Conservation (phyloP, 2,888 invertebrate genomes). For the Synergus itoensis region DNA sequence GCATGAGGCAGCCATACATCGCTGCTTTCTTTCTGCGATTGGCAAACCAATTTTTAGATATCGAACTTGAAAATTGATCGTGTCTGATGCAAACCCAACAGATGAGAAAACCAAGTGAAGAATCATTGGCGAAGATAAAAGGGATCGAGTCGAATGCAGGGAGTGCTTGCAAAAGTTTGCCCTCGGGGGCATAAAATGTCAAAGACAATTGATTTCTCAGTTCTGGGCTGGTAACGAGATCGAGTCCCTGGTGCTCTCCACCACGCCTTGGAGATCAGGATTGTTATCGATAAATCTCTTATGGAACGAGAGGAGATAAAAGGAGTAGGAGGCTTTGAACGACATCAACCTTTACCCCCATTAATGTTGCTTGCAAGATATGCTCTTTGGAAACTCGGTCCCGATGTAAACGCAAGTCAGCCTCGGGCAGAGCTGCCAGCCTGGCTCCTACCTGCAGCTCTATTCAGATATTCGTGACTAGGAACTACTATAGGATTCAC, state of each 20-base stretch:
- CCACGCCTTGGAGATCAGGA: slow-evolving; percentile 21
- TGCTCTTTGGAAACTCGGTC: slow-evolving; percentile 31
- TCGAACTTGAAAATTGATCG: neutral
- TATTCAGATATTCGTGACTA: slow-evolving; percentile 75
- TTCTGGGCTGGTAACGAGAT: slow-evolving; percentile 25
- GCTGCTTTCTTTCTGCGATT: neutral
- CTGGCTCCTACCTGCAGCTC: slow-evolving; percentile 53
- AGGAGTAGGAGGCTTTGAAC: slow-evolving; percentile 26
- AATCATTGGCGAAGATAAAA: neutral
- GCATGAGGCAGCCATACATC: neutral
- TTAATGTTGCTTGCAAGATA: slow-evolving; percentile 26
- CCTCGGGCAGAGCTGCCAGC: neutral
- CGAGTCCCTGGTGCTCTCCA: slow-evolving; percentile 19
- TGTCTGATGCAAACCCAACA: neutral
- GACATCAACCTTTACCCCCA: slow-evolving; percentile 33
- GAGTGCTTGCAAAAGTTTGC: neutral
- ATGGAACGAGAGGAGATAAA: slow-evolving; percentile 26
- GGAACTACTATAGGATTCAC: slow-evolving; percentile 73
- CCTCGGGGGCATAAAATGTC: neutral
- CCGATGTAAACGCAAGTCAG: slow-evolving; percentile 34
- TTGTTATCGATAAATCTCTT: slow-evolving; percentile 28
- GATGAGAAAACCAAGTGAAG: neutral
- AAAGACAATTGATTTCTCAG: slow-evolving; percentile 31
- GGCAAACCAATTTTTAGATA: neutral
- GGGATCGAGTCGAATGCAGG: neutral